These are phyloP conservation scores for Ataeniobius toweri DNA, from an alignment of 2,797 vertebrate species.

Conservation along the genomic window DNA sequence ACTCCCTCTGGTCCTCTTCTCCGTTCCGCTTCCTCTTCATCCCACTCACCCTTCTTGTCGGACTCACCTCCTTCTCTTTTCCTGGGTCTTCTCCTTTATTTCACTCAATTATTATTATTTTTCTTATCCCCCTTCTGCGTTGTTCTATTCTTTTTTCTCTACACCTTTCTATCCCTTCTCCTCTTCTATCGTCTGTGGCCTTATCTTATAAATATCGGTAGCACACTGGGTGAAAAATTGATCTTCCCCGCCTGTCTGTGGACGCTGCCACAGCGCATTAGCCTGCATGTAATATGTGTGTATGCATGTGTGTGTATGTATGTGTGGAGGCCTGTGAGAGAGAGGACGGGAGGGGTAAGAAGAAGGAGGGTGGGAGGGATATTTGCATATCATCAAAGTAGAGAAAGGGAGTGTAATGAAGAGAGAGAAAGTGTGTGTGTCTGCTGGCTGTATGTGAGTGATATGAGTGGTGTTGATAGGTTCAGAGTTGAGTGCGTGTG, in stretches of 20 bases:
- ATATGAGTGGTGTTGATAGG: slow-evolving; percentile 59
- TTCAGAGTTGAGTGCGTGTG: slow-evolving; percentile 56
- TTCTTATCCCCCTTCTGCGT: slow-evolving; percentile 53
- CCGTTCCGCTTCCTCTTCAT: slow-evolving; percentile 31
- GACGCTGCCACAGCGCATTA: slow-evolving; percentile 77
- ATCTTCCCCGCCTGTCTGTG: slow-evolving; percentile 80
- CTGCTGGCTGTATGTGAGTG: slow-evolving; percentile 48
- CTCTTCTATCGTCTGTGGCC: slow-evolving; percentile 61
- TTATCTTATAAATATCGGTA: slow-evolving; percentile 82
- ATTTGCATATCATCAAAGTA: slow-evolving; percentile 84
- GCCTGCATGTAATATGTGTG: slow-evolving; percentile 55
- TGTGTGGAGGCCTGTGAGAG: slow-evolving; percentile 60
- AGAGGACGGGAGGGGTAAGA: slow-evolving; percentile 40
- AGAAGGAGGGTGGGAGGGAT: slow-evolving; percentile 53
- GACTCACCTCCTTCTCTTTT: slow-evolving; percentile 49
- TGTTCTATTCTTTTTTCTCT: slow-evolving; percentile 38
- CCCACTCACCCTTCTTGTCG: slow-evolving; percentile 53
- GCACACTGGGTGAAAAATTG: slow-evolving; percentile 82
- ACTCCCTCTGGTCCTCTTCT: slow-evolving; percentile 24
- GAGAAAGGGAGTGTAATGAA: slow-evolving; percentile 76
- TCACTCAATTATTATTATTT: slow-evolving; percentile 62
- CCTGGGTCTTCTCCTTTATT: slow-evolving; percentile 29
- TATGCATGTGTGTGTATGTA: slow-evolving; percentile 37
- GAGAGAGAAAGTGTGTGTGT: slow-evolving; percentile 53
- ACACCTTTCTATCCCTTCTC: slow-evolving; percentile 18